Percentiles rank a stretch among this genome's conserved stretches.
These are phyloP conservation scores for Geodia barretti DNA, from an alignment of 37 sponge, comb jelly and placozoan species.

Conservation along the genomic window DNA sequence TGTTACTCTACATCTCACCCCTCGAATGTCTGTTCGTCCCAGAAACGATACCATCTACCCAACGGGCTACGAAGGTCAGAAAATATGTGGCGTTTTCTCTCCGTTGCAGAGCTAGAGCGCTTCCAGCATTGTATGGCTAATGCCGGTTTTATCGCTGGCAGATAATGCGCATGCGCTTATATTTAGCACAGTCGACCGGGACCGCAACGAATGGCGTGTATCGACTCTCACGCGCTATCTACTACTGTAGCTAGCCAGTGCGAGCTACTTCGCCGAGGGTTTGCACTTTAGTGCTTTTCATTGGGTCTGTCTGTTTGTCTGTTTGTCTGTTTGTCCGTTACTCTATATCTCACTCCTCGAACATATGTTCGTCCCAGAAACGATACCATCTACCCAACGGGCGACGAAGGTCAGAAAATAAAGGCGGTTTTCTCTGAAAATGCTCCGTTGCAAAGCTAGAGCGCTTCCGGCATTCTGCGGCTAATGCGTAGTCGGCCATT, in stretches of 20 bases:
- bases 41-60: not conserved
- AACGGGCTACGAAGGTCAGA: not conserved
- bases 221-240: too few species aligned
- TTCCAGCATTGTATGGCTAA: too few species aligned
- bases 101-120: not conserved
- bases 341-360: not conserved
- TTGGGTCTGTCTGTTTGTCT: not conserved
- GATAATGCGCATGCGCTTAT: not conserved
- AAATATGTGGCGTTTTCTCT: not conserved
- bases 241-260: too few species aligned
- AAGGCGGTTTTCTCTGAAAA: not conserved
- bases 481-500: too few species aligned
- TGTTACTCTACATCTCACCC: not conserved
- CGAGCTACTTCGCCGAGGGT: not conserved
- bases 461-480: too few species aligned
- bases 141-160: too few species aligned
- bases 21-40: not conserved
- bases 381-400: not conserved
- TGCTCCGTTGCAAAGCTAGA: not conserved
- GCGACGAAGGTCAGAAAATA: not conserved
- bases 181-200: too few species aligned
- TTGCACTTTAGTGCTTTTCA: not conserved
- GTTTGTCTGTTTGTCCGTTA: not conserved
- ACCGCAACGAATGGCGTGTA: too few species aligned
- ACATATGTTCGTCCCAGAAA: not conserved